Conservation (phyloP, 1,140 invertebrate genomes). For the Geopemphigus sp. region DNA sequence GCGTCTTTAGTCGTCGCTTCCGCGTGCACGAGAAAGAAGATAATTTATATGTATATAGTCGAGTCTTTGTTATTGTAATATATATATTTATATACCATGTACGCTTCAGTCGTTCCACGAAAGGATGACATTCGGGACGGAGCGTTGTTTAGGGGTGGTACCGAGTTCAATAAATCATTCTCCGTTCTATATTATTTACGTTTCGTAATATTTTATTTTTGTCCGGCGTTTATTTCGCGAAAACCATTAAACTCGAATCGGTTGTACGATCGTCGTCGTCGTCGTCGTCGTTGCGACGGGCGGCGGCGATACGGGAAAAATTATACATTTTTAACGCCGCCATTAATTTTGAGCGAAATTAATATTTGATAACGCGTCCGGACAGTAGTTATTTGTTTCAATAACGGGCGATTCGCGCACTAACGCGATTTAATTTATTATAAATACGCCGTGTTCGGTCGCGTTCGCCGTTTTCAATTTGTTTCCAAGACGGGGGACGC, state of each 20-base stretch:
- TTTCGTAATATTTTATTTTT: neutral
- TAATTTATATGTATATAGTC: neutral
- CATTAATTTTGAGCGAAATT: conserved; percentile 4
- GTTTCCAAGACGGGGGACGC: no score
- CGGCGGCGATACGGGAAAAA: neutral
- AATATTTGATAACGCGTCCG: neutral
- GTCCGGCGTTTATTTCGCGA: neutral
- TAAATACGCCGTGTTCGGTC: no score
- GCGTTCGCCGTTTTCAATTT: no score
- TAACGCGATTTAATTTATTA: no score
- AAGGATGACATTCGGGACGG: conserved; percentile 20
- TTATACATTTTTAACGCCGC: neutral
- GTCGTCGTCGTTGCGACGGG: no score
- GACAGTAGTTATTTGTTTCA: neutral
- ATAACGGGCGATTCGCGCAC: no score
- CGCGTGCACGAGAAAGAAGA: no score
- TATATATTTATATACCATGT: neutral
- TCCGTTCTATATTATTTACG: neutral
- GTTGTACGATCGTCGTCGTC: no score
- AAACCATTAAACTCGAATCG: neutral
- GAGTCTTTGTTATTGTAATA: neutral
- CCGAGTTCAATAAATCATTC: conserved; percentile 29
- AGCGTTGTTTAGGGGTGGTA: no score
- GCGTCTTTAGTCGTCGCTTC: no score
- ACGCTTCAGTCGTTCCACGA: neutral